These are phyloP conservation scores for Nemotelus nigrinus DNA, from an alignment of 2,888 invertebrate species.

Conservation along the genomic window DNA sequence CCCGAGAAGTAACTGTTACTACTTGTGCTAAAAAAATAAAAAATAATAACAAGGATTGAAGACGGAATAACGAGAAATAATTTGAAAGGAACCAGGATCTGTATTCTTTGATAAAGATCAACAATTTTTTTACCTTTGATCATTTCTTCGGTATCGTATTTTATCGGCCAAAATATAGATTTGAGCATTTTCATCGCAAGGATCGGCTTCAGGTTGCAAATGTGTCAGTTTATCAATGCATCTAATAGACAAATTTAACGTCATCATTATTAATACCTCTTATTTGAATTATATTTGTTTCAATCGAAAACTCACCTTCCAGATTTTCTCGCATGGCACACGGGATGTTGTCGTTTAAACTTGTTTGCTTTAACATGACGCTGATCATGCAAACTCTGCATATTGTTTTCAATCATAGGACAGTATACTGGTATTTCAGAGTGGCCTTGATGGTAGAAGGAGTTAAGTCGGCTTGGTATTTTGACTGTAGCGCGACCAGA, in stretches of 20 bases:
- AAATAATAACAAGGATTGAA: not conserved
- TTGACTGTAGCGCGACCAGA: slow-evolving; percentile 55
- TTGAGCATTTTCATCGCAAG: not conserved
- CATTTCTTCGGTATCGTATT: slow-evolving; percentile 11
- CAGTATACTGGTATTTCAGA: slow-evolving; percentile 43
- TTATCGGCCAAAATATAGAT: slow-evolving; percentile 18
- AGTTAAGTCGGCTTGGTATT: not conserved
- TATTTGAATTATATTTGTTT: not conserved
- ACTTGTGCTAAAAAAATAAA: slow-evolving; percentile 47
- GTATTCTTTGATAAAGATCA: not conserved
- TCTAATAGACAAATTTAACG: not conserved
- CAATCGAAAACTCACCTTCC: not conserved
- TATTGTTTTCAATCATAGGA: slow-evolving; percentile 39
- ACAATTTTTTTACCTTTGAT: slow-evolving; percentile 11
- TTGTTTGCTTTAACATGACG: slow-evolving; percentile 46
- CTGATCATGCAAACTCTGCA: slow-evolving; percentile 29
- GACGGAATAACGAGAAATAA: not conserved
- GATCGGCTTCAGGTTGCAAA: not conserved
- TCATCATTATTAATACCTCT: not conserved
- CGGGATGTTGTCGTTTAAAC: slow-evolving; percentile 58
- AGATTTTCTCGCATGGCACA: slow-evolving; percentile 57
- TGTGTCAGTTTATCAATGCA: not conserved
- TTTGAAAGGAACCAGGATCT: not conserved
- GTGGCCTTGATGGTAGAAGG: slow-evolving; percentile 29
- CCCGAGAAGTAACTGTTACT: slow-evolving; percentile 41